Base-by-base conservation (phyloP, 2,797 vertebrate genomes). In the Myripristis jacobus region DNA sequence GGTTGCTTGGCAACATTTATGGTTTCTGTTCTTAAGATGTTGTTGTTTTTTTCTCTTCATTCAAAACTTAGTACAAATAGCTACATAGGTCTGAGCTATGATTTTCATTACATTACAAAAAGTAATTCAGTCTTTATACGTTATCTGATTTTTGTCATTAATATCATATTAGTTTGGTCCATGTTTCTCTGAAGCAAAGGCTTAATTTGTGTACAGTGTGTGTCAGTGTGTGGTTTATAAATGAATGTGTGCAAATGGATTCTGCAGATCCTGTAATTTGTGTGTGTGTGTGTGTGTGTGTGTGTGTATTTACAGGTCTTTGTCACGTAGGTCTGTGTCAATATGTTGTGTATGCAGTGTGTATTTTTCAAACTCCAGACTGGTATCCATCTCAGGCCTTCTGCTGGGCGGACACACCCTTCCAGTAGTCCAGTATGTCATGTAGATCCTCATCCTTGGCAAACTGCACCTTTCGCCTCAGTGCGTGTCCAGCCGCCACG, bases 381-480 rank as follows among this genome's bases (percentile, higher is more conserved):
- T 56, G 66, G 72, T 70, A 53, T 51, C 65, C 36, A 47, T 62
- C 43, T 78, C 53, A 99, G 90, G 95, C 96, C 94, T 99, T 98
- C 93, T 99, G 97, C 94, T 98, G 98, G 78, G 97, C 97, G 0
- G 97, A 98, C 71, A 99, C 98, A 0, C 98, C 98, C 88, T 99
- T 99, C 98, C 98, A 99, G 92, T 99, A 99, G 95, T 99, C 97
- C 92, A 99, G 93, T 93, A 99, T 99, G 93, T 99, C 98, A 0
- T 99, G 98, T 63, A 99, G 96, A 91, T 99, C 98, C 92, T 99
- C 98, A 9, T 99, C 97, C 92, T 97, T 97, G 92, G 98, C 98
- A 81, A 99, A 98, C 94, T 98, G 98, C 85, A 99, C 97, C 93
- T 99, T 99, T 88, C 95, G 95, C 86, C 97, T 94, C 84, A 99